A percentile compares a stretch with the other conserved stretches of the same genome.
These are phyloP conservation scores for Lasiurus cinereus DNA, from an alignment of 2,113 vertebrate species.

Conservation along the genomic window DNA sequence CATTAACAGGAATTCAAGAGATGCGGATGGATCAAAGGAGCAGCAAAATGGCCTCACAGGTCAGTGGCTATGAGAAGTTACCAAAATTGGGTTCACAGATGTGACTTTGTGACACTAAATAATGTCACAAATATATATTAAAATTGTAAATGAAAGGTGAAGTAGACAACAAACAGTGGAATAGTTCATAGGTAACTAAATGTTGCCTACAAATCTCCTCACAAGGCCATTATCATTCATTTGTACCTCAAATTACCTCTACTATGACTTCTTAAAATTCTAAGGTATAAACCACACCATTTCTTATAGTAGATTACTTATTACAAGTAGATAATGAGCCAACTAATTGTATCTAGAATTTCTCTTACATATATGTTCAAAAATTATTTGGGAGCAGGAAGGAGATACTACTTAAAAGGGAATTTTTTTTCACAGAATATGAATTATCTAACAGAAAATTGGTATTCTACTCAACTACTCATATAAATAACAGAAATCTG, in stretches of 20 bases:
- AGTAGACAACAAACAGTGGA: background rate
- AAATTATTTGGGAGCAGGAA: background rate
- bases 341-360: conserved; percentile 39
- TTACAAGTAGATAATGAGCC: background rate
- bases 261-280: background rate
- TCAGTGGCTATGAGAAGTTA: background rate
- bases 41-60: background rate
- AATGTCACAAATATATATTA: conserved; percentile 25
- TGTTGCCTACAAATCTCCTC: background rate
- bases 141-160: background rate
- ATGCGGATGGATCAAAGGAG: background rate
- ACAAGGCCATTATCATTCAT: background rate
- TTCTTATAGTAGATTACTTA: background rate
- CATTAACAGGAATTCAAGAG: conserved; percentile 32
- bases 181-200: background rate
- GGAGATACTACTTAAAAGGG: background rate
- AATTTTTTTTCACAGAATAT: background rate
- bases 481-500: background rate
- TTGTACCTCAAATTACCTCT: background rate
- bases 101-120: background rate
- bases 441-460: background rate
- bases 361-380: conserved; percentile 2
- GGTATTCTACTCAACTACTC: background rate
- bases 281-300: background rate
- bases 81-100: background rate